phyloP scores from a whole-genome alignment of 2,888 invertebrate species.

The Beris morrisii region DNA sequence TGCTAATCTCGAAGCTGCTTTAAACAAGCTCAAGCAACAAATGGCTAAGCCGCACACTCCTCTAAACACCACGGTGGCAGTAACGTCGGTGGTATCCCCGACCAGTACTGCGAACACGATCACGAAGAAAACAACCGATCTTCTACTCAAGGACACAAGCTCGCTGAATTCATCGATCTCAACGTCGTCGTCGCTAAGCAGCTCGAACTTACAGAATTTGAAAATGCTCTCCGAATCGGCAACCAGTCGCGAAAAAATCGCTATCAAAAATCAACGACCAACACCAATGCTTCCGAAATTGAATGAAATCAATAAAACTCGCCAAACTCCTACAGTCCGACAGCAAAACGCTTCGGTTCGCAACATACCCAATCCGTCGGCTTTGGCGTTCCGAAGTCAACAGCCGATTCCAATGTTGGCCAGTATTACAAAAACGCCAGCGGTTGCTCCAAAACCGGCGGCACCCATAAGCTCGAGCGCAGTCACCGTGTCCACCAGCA shows the following conservation, averaged over 20 bases:
- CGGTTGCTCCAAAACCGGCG: constrained; percentile 28
- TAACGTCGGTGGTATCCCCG: constrained; percentile 11
- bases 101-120: constrained; percentile 22
- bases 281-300: constrained; percentile 51
- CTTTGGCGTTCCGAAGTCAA: constrained; percentile 61
- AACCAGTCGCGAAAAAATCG: constrained; percentile 52
- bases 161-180: constrained; percentile 13
- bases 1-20: constrained; percentile 41
- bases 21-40: constrained; percentile 53
- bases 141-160: neutral
- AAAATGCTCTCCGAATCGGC: constrained; percentile 59
- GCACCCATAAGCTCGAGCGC: constrained; percentile 12
- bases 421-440: constrained; percentile 41
- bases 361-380: constrained; percentile 67
- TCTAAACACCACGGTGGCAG: constrained; percentile 7
- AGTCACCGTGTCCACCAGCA: constrained; percentile 26
- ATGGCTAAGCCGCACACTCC: constrained; percentile 14
- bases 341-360: constrained; percentile 63
- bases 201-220: constrained; percentile 57
- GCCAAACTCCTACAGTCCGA: constrained; percentile 48
- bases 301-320: constrained; percentile 56
- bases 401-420: constrained; percentile 43
- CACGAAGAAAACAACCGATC: neutral
- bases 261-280: constrained; percentile 43
- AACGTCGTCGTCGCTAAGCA: constrained; percentile 15